Conservation (phyloP, 2,113 vertebrate species). For the Cygnus atratus region DNA sequence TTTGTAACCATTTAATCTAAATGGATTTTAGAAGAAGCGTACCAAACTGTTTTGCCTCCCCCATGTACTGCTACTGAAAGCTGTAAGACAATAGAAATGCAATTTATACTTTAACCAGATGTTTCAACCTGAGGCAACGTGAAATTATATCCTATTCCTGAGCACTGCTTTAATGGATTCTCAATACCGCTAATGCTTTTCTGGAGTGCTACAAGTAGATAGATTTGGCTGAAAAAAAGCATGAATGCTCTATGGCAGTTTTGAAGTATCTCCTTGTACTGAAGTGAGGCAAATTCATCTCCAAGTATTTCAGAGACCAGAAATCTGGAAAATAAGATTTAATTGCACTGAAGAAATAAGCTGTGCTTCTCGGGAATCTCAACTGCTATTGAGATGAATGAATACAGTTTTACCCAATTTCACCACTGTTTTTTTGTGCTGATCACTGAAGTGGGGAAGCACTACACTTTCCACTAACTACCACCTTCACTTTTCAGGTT, state of each 20-base stretch:
- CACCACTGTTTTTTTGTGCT: not conserved
- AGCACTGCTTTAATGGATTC: not conserved
- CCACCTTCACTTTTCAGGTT: not conserved
- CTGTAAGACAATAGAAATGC: not conserved
- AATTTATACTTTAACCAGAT: conserved; percentile 31
- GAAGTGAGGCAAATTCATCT: not conserved
- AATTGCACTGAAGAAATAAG: not conserved
- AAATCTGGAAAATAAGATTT: not conserved
- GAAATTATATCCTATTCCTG: conserved; percentile 23
- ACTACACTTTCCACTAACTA: not conserved
- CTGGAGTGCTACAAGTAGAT: not conserved
- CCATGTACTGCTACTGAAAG: not conserved
- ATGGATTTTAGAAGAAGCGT: not conserved
- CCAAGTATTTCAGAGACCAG: not conserved
- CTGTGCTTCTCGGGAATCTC: not conserved
- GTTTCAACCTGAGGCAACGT: not conserved
- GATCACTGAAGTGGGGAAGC: not conserved
- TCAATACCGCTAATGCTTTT: not conserved
- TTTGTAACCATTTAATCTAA: not conserved
- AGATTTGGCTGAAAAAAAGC: not conserved
- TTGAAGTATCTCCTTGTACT: not conserved
- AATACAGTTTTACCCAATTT: not conserved
- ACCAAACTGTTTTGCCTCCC: not conserved
- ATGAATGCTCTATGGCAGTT: not conserved
- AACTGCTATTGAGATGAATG: not conserved